A percentile compares a stretch with the other conserved stretches of the same genome.
Conservation (phyloP, 2,888 invertebrate species). For the Drosophila quinaria region DNA sequence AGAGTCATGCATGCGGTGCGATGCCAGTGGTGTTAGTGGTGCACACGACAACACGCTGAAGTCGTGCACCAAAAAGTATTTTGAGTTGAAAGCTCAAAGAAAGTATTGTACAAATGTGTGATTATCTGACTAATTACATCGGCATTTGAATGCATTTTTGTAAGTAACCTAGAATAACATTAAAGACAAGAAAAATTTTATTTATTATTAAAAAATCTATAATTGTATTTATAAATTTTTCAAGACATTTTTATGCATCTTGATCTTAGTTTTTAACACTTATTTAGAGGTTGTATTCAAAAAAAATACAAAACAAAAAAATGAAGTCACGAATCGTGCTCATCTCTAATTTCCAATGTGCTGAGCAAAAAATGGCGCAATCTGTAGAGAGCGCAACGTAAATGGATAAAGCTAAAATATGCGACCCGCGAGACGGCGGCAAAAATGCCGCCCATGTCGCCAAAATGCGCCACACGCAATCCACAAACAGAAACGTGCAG, state of each 20-base stretch:
- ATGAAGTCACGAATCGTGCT: neutral
- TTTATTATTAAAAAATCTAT: neutral
- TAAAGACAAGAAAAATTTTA: neutral
- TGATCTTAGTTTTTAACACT: too few relatives aligned
- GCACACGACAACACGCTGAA: conserved; percentile 1
- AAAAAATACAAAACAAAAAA: too few relatives aligned
- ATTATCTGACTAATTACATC: neutral
- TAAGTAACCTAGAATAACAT: neutral
- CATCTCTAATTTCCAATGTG: conserved; percentile 46
- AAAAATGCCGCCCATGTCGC: conserved; percentile 81
- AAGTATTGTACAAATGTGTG: neutral
- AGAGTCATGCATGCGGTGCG: conserved; percentile 61
- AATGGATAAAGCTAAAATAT: conserved; percentile 73
- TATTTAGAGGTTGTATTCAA: neutral
- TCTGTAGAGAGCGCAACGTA: conserved; percentile 62
- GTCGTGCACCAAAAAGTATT: neutral
- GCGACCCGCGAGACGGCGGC: conserved; percentile 67
- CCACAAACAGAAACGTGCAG: conserved; percentile 56
- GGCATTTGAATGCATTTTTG: neutral
- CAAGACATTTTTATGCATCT: too few relatives aligned
- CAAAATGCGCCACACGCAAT: conserved; percentile 79
- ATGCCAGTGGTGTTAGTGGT: conserved; percentile 34
- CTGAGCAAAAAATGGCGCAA: conserved; percentile 75
- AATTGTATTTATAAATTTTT: too few relatives aligned
- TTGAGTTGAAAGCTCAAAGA: neutral